Conservation (phyloP, 2,797 vertebrate species). For the Neosilurus hyrtlii region DNA sequence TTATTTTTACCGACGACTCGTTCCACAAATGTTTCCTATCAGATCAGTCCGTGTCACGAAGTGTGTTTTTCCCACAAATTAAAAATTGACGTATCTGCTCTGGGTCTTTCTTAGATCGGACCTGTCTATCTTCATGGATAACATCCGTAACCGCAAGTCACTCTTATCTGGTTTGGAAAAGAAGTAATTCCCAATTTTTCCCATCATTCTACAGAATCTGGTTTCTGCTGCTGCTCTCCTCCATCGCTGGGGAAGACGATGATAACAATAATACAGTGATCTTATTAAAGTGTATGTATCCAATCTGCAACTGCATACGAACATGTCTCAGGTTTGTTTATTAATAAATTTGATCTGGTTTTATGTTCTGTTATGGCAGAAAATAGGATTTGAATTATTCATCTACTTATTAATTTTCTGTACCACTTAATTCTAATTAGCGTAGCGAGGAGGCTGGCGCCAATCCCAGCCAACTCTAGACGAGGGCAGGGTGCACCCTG, state of each 20-base stretch:
- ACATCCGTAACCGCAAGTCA: background rate
- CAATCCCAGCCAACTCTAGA: no score
- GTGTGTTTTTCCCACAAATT: background rate
- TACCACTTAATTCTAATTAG: no score
- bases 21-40: background rate
- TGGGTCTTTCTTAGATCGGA: background rate
- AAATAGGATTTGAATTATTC: background rate
- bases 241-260: background rate
- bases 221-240: background rate
- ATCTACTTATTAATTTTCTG: no score
- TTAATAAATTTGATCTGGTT: no score
- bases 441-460: no score
- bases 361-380: no score
- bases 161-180: background rate
- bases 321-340: no score
- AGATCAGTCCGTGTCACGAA: background rate
- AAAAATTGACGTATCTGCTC: background rate
- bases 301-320: no score
- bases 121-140: background rate
- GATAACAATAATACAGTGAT: background rate
- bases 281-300: no score
- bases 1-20: slow-evolving; percentile 5
- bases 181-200: background rate
- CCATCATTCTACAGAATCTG: background rate
- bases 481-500: no score